These are phyloP conservation scores for Chamaetylas fuelleborni DNA, from an alignment of 2,113 vertebrate species.

Conservation along the genomic window DNA sequence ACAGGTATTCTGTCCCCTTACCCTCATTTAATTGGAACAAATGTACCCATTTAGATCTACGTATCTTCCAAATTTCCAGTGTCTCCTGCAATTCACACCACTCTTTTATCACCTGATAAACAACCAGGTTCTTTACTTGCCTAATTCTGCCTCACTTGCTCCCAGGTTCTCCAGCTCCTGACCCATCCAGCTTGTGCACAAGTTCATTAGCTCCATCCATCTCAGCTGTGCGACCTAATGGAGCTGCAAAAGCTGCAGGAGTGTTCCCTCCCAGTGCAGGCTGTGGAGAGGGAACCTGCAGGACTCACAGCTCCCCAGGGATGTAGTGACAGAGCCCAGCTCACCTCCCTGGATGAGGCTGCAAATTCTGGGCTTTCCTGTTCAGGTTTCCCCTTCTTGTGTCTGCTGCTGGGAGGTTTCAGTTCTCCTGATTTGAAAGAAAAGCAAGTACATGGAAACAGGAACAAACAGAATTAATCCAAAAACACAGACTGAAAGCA, in stretches of 20 bases:
- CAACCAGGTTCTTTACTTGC: slow-evolving; percentile 9
- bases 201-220: slow-evolving; percentile 36
- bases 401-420: not conserved
- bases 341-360: not conserved
- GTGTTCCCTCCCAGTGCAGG: not conserved
- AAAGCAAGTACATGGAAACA: not conserved
- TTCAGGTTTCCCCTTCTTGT: not conserved
- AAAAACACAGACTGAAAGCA: not conserved
- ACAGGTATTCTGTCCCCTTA: not conserved
- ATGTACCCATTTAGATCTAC: not conserved
- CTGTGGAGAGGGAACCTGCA: not conserved
- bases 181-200: slow-evolving; percentile 8
- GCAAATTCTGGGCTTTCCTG: not conserved
- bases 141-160: slow-evolving; percentile 43
- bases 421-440: not conserved
- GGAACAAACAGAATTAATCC: not conserved
- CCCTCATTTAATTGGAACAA: slow-evolving; percentile 43
- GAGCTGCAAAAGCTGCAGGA: not conserved
- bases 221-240: slow-evolving; percentile 13
- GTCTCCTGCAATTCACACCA: slow-evolving; percentile 44
- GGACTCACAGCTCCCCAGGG: not conserved
- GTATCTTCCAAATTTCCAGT: not conserved
- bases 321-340: not conserved
- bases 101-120: slow-evolving; percentile 57
- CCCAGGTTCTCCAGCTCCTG: slow-evolving; percentile 32